Evolutionary conservation across 2,113 vertebrate genomes (phyloP).

Genomic region (Gymnogyps californianus): DNA sequence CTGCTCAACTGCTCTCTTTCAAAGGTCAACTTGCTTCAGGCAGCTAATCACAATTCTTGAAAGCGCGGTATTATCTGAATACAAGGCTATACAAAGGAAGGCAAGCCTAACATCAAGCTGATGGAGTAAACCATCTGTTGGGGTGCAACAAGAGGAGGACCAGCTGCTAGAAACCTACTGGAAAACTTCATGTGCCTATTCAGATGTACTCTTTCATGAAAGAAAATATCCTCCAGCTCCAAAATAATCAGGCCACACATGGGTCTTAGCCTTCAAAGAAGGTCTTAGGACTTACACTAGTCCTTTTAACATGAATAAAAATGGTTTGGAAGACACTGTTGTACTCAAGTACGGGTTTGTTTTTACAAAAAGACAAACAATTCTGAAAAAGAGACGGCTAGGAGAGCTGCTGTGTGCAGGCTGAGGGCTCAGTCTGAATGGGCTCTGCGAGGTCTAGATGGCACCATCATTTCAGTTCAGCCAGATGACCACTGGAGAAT

Average conservation of each 20-base stretch:
- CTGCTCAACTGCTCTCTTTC: not conserved
- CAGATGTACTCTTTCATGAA: not conserved
- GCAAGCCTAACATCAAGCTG: not conserved
- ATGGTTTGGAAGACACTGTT: not conserved
- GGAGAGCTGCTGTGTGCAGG: not conserved
- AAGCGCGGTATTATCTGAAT: not conserved
- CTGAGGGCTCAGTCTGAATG: accelerated
- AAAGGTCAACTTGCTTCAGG: not conserved
- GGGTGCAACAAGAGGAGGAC: not conserved
- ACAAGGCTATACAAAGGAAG: not conserved
- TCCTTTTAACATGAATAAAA: not conserved
- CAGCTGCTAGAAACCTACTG: not conserved
- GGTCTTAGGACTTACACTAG: not conserved
- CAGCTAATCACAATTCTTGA: not conserved
- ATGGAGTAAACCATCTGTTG: not conserved
- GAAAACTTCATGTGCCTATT: not conserved
- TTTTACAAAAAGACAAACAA: not conserved
- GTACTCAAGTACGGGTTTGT: accelerated
- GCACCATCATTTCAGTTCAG: not conserved
- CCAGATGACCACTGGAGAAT: accelerated
- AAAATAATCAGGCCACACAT: not conserved
- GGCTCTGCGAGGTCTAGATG: not conserved
- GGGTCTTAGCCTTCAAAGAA: not conserved
- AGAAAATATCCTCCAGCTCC: not conserved
- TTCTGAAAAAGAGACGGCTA: accelerated